Evolutionary conservation across 2,797 vertebrate genomes (phyloP).

Genomic region (Propithecus perrieri): DNA sequence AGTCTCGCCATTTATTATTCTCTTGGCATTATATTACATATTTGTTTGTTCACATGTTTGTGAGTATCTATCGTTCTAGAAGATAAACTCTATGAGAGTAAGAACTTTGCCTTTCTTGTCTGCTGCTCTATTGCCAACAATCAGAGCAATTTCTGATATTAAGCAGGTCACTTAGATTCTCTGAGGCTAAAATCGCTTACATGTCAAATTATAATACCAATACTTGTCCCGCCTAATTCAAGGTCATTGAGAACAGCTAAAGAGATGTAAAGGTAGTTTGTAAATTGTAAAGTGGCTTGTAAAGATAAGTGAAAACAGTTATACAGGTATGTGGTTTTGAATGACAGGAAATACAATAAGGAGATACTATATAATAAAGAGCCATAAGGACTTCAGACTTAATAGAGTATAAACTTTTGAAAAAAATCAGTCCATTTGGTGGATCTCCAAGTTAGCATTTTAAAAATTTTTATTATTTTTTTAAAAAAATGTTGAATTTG

Average conservation of each 20-base stretch:
- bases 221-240: conserved; percentile 19
- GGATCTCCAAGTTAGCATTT: neutral
- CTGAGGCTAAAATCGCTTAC: neutral
- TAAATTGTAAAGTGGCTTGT: neutral
- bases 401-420: neutral
- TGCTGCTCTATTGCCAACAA: neutral
- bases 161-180: neutral
- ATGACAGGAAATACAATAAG: neutral
- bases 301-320: conserved; percentile 4
- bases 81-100: neutral
- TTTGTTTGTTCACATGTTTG: neutral
- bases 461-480: neutral
- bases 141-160: neutral
- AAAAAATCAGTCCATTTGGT: neutral
- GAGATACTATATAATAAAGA: neutral
- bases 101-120: neutral
- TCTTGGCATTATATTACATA: neutral
- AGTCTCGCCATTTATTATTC: neutral
- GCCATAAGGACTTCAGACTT: neutral
- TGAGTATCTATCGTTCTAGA: neutral
- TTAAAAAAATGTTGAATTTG: neutral
- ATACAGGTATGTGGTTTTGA: neutral
- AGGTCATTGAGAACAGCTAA: conserved; percentile 16
- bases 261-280: neutral
- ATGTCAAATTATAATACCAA: neutral